Conservation (phyloP, 1,140 invertebrate genomes). For the Leptoteleia sp. region DNA sequence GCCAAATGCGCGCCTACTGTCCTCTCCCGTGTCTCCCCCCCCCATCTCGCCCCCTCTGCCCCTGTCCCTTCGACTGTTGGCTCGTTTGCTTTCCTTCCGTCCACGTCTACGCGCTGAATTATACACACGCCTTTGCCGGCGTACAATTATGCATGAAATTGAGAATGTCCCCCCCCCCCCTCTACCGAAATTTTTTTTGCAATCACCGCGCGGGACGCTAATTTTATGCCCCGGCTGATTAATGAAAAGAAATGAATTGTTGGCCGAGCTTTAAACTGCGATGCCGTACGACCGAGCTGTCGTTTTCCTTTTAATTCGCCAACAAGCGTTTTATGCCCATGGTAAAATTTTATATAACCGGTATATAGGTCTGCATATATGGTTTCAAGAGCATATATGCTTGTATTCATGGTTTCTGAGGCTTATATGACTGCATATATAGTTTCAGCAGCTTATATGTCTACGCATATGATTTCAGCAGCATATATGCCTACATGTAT, state of each 20-base stretch:
- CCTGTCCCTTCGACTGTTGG: slow-evolving; percentile 35
- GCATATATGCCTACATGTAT: no score
- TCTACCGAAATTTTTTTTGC: slow-evolving; percentile 49
- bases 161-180: slow-evolving; percentile 50
- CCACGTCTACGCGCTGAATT: slow-evolving; percentile 55
- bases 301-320: slow-evolving; percentile 4
- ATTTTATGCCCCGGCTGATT: slow-evolving; percentile 28
- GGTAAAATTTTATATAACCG: no score
- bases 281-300: not conserved
- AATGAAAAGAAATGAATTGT: slow-evolving; percentile 39
- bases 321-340: no score
- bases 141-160: slow-evolving; percentile 60
- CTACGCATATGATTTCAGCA: no score
- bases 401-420: no score
- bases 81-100: slow-evolving; percentile 59
- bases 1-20: slow-evolving; percentile 56
- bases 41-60: slow-evolving; percentile 26
- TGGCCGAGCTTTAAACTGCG: slow-evolving; percentile 1
- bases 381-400: no score
- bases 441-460: no score
- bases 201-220: slow-evolving; percentile 28
- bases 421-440: no score
- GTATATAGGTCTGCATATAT: no score
- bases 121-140: slow-evolving; percentile 48
- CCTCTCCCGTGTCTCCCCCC: slow-evolving; percentile 14